phyloP scores from a whole-genome alignment of 2,888 invertebrate genomes.

The Ramazzottius varieornatus region DNA sequence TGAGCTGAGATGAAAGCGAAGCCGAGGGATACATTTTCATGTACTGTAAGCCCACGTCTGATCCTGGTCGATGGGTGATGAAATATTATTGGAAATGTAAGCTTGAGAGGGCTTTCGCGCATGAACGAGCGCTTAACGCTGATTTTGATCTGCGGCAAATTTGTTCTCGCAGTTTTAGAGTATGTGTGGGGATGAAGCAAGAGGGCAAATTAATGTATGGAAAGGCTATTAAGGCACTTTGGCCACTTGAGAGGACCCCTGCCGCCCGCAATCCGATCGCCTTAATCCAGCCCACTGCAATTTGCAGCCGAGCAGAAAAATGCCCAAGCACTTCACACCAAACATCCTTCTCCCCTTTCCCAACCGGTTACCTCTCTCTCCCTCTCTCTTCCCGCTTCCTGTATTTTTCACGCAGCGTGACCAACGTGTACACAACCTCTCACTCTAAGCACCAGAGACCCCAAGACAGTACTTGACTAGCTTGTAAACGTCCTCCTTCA shows the following conservation, averaged over 20 bases:
- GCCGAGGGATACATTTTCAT: too few relatives aligned
- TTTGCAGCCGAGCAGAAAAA: background rate
- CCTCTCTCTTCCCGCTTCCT: too few relatives aligned
- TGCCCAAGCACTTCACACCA: background rate
- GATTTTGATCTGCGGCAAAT: background rate
- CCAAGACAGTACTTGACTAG: too few relatives aligned
- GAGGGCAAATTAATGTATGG: slow-evolving; percentile 3
- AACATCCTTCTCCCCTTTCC: background rate
- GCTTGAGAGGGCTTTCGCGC: background rate
- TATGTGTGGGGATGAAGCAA: background rate
- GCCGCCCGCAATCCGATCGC: background rate
- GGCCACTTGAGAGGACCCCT: slow-evolving; percentile 1
- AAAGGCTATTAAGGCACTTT: slow-evolving; percentile 1
- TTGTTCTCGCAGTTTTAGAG: background rate
- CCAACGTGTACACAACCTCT: too few relatives aligned
- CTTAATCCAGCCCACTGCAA: background rate
- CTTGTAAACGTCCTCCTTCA: too few relatives aligned
- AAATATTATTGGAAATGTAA: too few relatives aligned
- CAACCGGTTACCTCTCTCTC: background rate
- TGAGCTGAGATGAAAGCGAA: too few relatives aligned
- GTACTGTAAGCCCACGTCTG: too few relatives aligned
- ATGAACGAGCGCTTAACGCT: background rate
- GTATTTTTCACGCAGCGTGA: too few relatives aligned
- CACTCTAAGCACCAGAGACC: too few relatives aligned
- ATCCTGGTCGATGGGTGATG: too few relatives aligned